A percentile compares a stretch with the other conserved stretches of the same genome.
Evolutionary conservation across 2,797 vertebrate genomes (phyloP).

Genomic region (Myotis daubentonii): DNA sequence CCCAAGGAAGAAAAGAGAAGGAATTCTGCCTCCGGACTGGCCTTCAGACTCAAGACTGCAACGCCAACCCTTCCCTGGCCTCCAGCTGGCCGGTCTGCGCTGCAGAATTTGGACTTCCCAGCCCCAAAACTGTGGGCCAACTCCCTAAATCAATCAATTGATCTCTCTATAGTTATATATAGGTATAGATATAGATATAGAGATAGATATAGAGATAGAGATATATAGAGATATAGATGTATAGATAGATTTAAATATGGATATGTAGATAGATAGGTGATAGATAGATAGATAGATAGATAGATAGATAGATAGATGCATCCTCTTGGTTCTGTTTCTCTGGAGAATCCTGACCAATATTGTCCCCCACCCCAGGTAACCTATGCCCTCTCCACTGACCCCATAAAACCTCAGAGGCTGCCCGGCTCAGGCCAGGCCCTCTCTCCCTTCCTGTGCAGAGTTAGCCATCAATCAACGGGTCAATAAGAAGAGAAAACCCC

Average conservation of each 20-base stretch:
- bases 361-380: not conserved
- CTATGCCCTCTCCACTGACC: accelerated
- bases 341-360: not conserved
- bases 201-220: accelerated
- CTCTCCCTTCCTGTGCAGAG: not conserved
- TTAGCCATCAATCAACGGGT: not conserved
- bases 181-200: not conserved
- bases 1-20: not conserved
- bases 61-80: not conserved
- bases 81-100: no score
- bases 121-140: accelerated
- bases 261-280: not conserved
- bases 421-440: not conserved
- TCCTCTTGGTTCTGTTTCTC: not conserved
- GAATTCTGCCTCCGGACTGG: not conserved
- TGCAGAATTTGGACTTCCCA: not conserved
- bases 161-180: not conserved
- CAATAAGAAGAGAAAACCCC: not conserved
- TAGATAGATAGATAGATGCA: not conserved
- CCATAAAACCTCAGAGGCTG: not conserved
- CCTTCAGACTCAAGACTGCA: no score
- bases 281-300: not conserved
- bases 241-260: not conserved
- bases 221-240: not conserved
- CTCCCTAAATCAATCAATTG: not conserved